Evolutionary conservation across 2,888 invertebrate genomes (phyloP), one percentile per base, ranked within the genome.

Genomic region (Perizoma affinitatum): DNA sequence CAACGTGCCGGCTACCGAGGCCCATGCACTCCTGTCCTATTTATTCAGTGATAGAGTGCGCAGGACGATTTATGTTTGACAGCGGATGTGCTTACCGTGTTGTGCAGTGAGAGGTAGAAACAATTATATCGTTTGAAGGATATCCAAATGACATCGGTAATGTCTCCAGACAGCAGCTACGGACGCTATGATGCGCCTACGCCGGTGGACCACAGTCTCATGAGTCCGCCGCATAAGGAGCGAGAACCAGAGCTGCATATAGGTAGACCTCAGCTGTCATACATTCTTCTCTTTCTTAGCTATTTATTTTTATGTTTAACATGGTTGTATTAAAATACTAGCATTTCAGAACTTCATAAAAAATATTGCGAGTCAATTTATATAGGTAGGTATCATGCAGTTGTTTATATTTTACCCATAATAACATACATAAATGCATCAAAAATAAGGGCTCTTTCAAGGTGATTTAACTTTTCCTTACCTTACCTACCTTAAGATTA

Each of bases 241-340:
- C 84, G 95, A 63, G 96, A 96, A 81, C 95, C 96, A 41, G 95
- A 95, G 73, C 92, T 96, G 62, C 95, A 95, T 85, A 95, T 96
- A 94, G 96, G 96, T 96, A 89, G 74, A 61, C 41, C 42, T 34
- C 56, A 7, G 35, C 46, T 50, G n/a, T 42, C 43, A 34, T 35
- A 36, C 52, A 42, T 46, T 52, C 9, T 8, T 43, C 8, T 42
- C 22, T 58, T 53, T 53, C 36, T 41, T 44, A 52, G 40, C 35
- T 22, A 47, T 38, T 7, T 48, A 10, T 10, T 38, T 38, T 10
- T 9, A 38, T 5, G 38, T 38, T 1, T 22, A 3, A 22, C 22
- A 3, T 22, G 22, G 22, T 22, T 22, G 22, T 22, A 22, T 22
- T 22, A 22, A 22, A 22, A 22, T 22, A 22, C 22, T 22, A 22